Evolutionary conservation across 2,888 invertebrate genomes (phyloP), one percentile per base, ranked within the genome.

Genomic region (Aproaerema taeniolella): DNA sequence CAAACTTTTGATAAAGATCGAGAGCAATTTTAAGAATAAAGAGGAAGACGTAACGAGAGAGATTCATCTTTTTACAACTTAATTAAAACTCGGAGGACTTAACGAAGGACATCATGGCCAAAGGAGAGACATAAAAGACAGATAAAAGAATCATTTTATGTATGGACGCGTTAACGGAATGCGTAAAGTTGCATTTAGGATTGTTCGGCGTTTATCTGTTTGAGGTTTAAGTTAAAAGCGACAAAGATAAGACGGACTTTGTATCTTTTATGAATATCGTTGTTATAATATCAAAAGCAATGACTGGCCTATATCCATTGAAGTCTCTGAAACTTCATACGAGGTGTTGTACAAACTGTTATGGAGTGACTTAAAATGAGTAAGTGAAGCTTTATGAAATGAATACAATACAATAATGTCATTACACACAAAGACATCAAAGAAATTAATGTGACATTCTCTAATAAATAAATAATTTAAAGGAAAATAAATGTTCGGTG

Each of bases 81-180:
- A 38, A 38, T 38, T 38, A 38, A 38, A 38, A 38, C 38, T 38
- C 31, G 15, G 11, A 31, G 16, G 34, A 34, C 34, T 9, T 33
- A 33, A 25, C 14, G 34, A 24, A 25, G 16, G 14, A 11, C 8
- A 32, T 10, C 32, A 17, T 16, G 11, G 17, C 20, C 11, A 13
- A 32, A 20, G 11, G 11, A 10, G 32, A 15, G 17, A 17, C 17
- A 17, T 32, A 13, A 17, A 10, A 17, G 32, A n/a, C n/a, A n/a
- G n/a, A 32, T 32, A 32, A 32, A 32, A 32, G 32, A 32, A 26
- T 9, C 6, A n/a, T 26, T 26, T 5, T 5, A 26, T n/a, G 26
- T 9, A 26, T 26, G 26, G 5, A 26, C 26, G n/a, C 26, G 26
- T n/a, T 26, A 26, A 26, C n/a, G 26, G 26, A n/a, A 26, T 26